Evolutionary conservation across 2,888 invertebrate species (phyloP), one percentile per base, ranked within the genome.

Genomic region (Caenorhabditis becei): DNA sequence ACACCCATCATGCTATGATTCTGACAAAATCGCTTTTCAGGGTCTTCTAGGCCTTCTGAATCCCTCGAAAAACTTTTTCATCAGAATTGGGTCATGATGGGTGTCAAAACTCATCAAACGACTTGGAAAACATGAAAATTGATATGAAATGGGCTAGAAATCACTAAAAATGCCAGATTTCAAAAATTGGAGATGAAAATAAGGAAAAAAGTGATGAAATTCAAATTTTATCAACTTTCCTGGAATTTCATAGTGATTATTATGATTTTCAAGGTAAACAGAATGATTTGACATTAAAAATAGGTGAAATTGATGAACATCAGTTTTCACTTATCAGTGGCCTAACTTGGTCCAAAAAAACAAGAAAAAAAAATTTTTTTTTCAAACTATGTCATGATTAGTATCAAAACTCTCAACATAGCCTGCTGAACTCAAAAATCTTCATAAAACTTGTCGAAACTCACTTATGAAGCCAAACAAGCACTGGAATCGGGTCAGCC

Each of bases 401-500:
- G 54, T 24, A 28, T n/a, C 28, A 54, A 28, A 53, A 26, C 3
- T 2, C 24, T 10, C 32, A 10, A 7, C 32, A 7, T 7, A 32
- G 10, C 32, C 32, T 32, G 32, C 32, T 32, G 32, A 32, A 10
- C 7, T 2, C 23, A 53, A 53, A 26, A 11, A 8, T 32, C n/a
- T 2, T 28, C 14, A 51, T 51, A n/a, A 53, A 47, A 28, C 20
- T 23, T 20, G 2, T 28, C 20, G 1, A 47, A 59, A 69, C 83
- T 80, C 37, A 86, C 89, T 87, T 88, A 67, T 87, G 88, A 56
- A 87, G 81, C 89, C 89, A 90, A 8, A 80, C 69, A 26, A 91
- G 75, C 16, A 70, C 70, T 16, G 90, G 89, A 8, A 81, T 79
- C n/a, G 90, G 90, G 82, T 90, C 90, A 3, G 89, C 89, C 32